Base-by-base conservation (phyloP, 2,888 invertebrate species). In the Pheosia gnoma region DNA sequence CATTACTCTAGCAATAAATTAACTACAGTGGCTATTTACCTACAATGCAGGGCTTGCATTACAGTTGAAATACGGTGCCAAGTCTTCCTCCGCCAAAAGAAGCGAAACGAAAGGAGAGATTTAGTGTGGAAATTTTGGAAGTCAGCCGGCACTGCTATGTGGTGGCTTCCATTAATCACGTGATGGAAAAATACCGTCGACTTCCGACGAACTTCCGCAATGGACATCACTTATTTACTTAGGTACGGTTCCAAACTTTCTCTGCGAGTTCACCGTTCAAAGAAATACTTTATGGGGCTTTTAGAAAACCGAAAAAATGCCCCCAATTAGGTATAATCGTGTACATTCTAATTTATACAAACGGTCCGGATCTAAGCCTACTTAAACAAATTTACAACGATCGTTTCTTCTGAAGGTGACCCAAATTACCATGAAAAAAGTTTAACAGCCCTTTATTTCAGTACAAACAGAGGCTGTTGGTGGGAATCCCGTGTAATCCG, bases 381-480 rank as follows among this genome's bases (percentile, higher is more conserved):
- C 90, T 93, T 91, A 89, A 90, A 90, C 90, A 90, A 91, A 92
- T 93, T 93, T 89, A 91, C 88, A 90, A 76, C 86, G 83, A 87
- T 84, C 88, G 83, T 89, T 86, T 86, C 90, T 90, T 87, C 83
- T 84, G 84, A 91, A 93, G 90, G 91, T 93, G 92, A 92, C 93
- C 93, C 91, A 92, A 93, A 93, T 93, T 91, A 86, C 89, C 90
- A 88, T 90, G 89, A 91, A 93, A 93, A 90, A 93, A 90, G 88
- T 91, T 93, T 90, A 91, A 91, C 89, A 90, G 88, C 91, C 91
- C 91, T 93, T 93, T 92, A 92, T 93, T 92, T 91, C 89, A 89
- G 91, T 83, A 86, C 90, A 93, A 91, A 93, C 92, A 90, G 90
- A 89, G 91, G 89, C 90, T 87, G 90, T 88, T 89, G 88, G 90